Percentiles rank a stretch among this genome's conserved stretches.
Evolutionary conservation across 2,797 vertebrate species (phyloP).

Genomic region (Schizothorax lantsangensis): DNA sequence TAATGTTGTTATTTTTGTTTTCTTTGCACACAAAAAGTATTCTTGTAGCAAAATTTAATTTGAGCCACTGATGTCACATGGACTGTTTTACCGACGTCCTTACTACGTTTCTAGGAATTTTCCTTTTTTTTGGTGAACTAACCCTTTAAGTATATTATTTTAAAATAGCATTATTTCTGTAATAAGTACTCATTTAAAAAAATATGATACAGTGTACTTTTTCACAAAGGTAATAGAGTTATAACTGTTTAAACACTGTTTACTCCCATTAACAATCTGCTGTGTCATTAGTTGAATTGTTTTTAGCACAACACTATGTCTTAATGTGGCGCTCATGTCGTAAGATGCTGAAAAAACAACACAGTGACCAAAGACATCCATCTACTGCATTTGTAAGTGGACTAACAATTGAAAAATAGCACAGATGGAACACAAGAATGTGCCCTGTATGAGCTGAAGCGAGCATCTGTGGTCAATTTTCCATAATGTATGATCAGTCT

Average conservation of each 20-base stretch:
- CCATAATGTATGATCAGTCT: slow-evolving; percentile 2
- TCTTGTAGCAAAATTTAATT: too few species aligned
- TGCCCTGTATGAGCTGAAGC: not conserved
- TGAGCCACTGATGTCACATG: too few species aligned
- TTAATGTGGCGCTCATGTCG: not conserved
- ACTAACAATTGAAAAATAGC: not conserved
- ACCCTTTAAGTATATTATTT: too few species aligned
- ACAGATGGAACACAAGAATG: not conserved
- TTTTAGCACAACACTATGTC: not conserved
- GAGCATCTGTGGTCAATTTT: slow-evolving; percentile 4
- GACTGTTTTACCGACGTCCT: too few species aligned
- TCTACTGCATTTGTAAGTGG: not conserved
- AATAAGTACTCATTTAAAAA: not conserved
- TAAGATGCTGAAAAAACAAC: slow-evolving; percentile 2
- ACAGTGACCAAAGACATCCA: not conserved
- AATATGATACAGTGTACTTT: not conserved
- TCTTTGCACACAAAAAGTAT: too few species aligned
- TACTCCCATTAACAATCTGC: not conserved
- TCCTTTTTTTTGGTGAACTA: too few species aligned
- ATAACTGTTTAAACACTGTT: not conserved
- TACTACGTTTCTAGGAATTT: too few species aligned
- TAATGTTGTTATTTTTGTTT: too few species aligned
- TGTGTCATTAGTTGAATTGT: not conserved
- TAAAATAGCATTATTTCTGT: not conserved
- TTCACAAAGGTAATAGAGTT: not conserved